Base-by-base conservation (phyloP, 1,140 invertebrate species). In the Vollenhovia emeryi region DNA sequence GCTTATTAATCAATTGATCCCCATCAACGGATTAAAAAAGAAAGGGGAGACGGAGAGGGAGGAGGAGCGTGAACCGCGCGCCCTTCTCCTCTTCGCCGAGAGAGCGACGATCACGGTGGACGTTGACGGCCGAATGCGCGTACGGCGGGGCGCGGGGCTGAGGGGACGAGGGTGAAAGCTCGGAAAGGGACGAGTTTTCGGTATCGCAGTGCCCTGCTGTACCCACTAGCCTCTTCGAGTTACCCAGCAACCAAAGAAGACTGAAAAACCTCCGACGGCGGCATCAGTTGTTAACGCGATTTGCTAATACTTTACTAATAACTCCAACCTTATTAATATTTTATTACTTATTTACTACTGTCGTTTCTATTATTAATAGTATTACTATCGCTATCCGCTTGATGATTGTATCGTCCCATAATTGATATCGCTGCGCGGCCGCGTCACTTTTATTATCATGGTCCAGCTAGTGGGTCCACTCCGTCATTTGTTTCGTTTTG, bases 231-330 rank as follows among this genome's bases (percentile, higher is more conserved):
- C 90, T 91, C 89, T 92, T 85, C 91, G 86, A 93, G 93, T 94
- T 94, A 93, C 93, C 93, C 91, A 93, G 91, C 92, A 94, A 93
- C 93, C 93, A 94, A 94, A 94, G 93, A 94, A 94, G 93, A 94
- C 93, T 94, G 93, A 94, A 94, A 89, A 94, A 94, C 93, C 93
- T 93, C 91, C 88, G 91, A 93, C 92, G 91, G 93, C 92, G 92
- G 87, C 92, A 92, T 93, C 92, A 91, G 92, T 94, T 94, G 91
- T 90, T 91, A n/a, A 92, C 88, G 90, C 89, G 87, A 92, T 92
- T n/a, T 91, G 87, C 91, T 91, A 89, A 88, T 40, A 59, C 87
- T 84, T 84, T 86, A 83, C 73, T 88, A 86, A 88, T 88, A 83
- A 86, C 64, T 84, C 40, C 52, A 73, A 80, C 27, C n/a, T 82